A percentile compares a stretch with the other conserved stretches of the same genome.
These are phyloP conservation scores for Pseudomugil tenellus DNA, from an alignment of 2,797 vertebrate species.

Conservation along the genomic window DNA sequence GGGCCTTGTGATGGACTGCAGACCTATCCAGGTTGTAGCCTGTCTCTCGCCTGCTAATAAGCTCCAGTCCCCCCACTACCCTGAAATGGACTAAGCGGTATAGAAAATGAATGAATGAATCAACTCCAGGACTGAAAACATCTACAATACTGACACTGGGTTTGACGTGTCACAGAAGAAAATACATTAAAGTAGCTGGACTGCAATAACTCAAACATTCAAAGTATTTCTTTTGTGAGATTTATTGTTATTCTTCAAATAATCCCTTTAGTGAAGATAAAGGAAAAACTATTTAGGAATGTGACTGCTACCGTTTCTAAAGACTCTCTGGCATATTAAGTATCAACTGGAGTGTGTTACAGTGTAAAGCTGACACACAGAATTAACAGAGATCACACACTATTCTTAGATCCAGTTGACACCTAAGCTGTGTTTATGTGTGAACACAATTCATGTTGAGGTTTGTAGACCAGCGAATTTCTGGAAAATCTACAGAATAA, in stretches of 20 bases:
- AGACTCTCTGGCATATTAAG: not conserved
- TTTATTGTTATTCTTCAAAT: not conserved
- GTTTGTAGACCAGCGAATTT: not conserved
- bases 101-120: too few species aligned
- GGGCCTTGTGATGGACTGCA: too few species aligned
- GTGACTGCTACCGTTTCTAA: not conserved
- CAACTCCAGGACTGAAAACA: not conserved
- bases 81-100: too few species aligned
- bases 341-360: not conserved
- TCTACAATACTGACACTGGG: not conserved
- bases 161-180: not conserved
- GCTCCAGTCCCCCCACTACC: too few species aligned
- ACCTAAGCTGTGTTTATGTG: not conserved
- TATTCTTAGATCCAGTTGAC: not conserved
- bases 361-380: not conserved
- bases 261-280: not conserved
- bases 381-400: not conserved
- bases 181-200: not conserved
- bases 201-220: not conserved
- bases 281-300: not conserved
- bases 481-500: not conserved
- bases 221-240: not conserved
- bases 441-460: too few species aligned
- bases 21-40: too few species aligned
- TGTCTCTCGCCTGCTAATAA: too few species aligned